Evolutionary conservation across 2,888 invertebrate species (phyloP).

Genomic region (Yponomeuta sedellus): DNA sequence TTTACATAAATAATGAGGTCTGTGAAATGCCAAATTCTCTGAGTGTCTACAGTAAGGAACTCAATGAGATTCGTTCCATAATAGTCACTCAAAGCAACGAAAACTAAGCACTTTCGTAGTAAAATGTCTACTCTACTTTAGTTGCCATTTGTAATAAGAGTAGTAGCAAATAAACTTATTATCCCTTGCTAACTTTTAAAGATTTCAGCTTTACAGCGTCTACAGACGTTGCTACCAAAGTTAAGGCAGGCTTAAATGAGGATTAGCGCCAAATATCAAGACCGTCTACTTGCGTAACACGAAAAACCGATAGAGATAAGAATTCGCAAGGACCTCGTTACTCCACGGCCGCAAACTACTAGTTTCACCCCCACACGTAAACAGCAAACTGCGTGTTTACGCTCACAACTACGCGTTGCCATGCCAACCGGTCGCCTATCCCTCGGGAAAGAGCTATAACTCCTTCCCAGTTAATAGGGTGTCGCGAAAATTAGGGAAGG

Average conservation of each 20-base stretch:
- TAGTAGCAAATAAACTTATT: neutral
- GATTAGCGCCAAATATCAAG: conserved; percentile 14
- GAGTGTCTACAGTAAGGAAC: too few relatives aligned
- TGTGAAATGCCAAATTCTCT: too few relatives aligned
- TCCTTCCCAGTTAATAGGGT: conserved; percentile 63
- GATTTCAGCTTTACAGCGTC: neutral
- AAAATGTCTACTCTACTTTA: neutral
- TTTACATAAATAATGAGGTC: too few relatives aligned
- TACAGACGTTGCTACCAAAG: neutral
- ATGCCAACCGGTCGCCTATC: conserved; percentile 47
- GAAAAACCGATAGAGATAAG: conserved; percentile 38
- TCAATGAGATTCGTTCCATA: neutral
- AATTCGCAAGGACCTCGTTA: conserved; percentile 44
- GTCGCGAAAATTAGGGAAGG: conserved; percentile 65
- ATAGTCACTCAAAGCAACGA: neutral
- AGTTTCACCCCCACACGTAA: conserved; percentile 39
- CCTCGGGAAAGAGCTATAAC: conserved; percentile 57
- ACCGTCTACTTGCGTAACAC: conserved; percentile 15
- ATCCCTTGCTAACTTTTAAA: neutral
- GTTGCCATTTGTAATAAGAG: neutral
- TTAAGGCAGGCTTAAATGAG: conserved; percentile 3
- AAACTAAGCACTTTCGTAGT: neutral
- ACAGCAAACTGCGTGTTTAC: conserved; percentile 38
- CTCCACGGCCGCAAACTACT: conserved; percentile 45
- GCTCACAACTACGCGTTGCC: conserved; percentile 46